These are phyloP conservation scores for Mesocricetus auratus DNA, from an alignment of 2,113 vertebrate genomes.

Conservation along the genomic window DNA sequence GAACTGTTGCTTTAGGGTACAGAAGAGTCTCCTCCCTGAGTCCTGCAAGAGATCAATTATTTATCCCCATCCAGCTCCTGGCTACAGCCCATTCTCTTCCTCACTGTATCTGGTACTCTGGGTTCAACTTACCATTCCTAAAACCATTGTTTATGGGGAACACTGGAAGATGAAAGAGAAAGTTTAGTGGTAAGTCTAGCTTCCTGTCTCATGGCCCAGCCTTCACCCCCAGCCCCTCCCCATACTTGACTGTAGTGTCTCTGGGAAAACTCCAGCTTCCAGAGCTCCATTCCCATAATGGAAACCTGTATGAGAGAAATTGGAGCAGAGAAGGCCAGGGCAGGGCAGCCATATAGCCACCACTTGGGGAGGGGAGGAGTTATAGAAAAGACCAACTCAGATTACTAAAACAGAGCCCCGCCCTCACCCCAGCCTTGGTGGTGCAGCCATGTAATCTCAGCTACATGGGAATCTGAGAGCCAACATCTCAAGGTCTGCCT, in stretches of 20 bases:
- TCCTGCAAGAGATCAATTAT: background rate
- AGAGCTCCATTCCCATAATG: background rate
- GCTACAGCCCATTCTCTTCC: background rate
- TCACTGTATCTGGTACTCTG: background rate
- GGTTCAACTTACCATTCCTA: slow-evolving; percentile 49
- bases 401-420: background rate
- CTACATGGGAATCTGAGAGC: background rate
- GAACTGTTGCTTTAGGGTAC: background rate
- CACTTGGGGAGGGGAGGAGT: background rate
- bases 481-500: too few species aligned
- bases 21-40: background rate
- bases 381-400: background rate
- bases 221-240: background rate
- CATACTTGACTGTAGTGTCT: slow-evolving; percentile 49
- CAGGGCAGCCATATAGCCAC: background rate
- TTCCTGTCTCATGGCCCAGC: background rate
- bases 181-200: background rate
- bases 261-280: background rate
- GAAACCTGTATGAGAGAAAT: slow-evolving; percentile 37
- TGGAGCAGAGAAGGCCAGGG: background rate
- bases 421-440: background rate
- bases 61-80: background rate
- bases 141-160: slow-evolving; percentile 36
- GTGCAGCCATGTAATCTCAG: background rate
- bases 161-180: slow-evolving; percentile 16